Base-by-base conservation (phyloP, 2,797 vertebrate species). In the Trachurus trachurus region DNA sequence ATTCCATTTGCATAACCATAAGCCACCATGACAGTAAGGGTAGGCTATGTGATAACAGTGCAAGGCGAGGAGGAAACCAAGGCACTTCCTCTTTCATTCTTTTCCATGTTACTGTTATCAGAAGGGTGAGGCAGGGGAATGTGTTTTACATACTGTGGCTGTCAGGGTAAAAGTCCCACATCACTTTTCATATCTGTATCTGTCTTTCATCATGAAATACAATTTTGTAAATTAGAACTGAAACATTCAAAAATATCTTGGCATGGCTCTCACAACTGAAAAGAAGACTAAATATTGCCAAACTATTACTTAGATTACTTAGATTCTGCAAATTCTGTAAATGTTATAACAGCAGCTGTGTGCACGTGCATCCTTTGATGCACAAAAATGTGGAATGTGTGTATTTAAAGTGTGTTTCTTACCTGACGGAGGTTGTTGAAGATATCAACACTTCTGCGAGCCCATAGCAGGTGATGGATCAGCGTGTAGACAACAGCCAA, bases 391-490 rank as follows among this genome's bases (percentile, higher is more conserved):
- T 42, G 6, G 56, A 39, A 2, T 10, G 34, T 37, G 9, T 66
- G 44, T 45, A 47, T 81, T 57, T 45, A n/a, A 62, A 66, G 37
- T 15, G 12, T 53, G 37, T 80, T 63, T 80, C 26, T 39, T 86
- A 98, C 97, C 97, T 98, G 97, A 50, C 96, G 93, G 6, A 98
- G 92, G 86, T 97, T 95, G 92, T 98, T 98, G 90, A 96, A 96
- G 71, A 94, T 92, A 22, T 98, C 96, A 6, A 97, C 83, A 44
- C 93, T 81, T 66, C 78, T 95, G 57, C 56, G 84, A 1, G 93
- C 96, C 10, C 67, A 78, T 5, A 74, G 74, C 75, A 97, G 93
- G 50, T 96, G 93, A 1, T 61, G 40, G 62, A 96, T 94, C 12
- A 98, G 89, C 22, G 73, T 89, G 39, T 42, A 62, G 40, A 96